These are phyloP conservation scores for Pelodytes ibericus DNA, from an alignment of 2,797 vertebrate species.

Conservation along the genomic window DNA sequence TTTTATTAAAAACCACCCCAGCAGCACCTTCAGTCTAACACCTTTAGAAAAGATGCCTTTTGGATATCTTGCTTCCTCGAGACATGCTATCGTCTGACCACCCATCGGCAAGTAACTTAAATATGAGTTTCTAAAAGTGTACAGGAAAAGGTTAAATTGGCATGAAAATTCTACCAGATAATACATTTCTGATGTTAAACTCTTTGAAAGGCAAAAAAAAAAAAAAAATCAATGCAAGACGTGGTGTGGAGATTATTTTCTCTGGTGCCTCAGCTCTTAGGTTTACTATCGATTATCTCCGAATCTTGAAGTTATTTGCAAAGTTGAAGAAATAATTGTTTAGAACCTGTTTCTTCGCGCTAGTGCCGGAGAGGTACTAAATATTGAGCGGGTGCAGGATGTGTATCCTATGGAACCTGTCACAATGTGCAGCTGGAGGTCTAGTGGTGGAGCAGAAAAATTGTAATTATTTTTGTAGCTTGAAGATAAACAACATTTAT, in stretches of 20 bases:
- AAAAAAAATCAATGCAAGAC: constrained; percentile 42
- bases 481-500: constrained; percentile 1
- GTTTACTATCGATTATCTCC: constrained; percentile 40
- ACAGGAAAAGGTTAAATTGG: constrained; percentile 36
- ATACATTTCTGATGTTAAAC: constrained; percentile 36
- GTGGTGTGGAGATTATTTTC: constrained; percentile 40
- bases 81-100: too few relatives aligned
- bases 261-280: constrained; percentile 34
- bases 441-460: constrained; percentile 4
- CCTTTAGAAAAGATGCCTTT: too few relatives aligned
- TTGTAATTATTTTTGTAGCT: constrained; percentile 34
- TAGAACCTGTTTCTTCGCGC: constrained; percentile 40
- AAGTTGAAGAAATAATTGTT: constrained; percentile 54
- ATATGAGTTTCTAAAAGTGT: too few relatives aligned
- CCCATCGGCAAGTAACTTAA: too few relatives aligned
- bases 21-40: too few relatives aligned
- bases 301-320: constrained; percentile 47
- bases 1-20: too few relatives aligned
- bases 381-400: constrained; percentile 41
- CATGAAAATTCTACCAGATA: constrained; percentile 11
- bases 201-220: constrained; percentile 41
- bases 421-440: constrained; percentile 20
- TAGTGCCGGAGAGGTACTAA: constrained; percentile 16
- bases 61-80: too few relatives aligned
- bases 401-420: constrained; percentile 30